These are phyloP conservation scores for Caenorhabditis virilis DNA, from an alignment of 2,888 invertebrate species.

Conservation along the genomic window DNA sequence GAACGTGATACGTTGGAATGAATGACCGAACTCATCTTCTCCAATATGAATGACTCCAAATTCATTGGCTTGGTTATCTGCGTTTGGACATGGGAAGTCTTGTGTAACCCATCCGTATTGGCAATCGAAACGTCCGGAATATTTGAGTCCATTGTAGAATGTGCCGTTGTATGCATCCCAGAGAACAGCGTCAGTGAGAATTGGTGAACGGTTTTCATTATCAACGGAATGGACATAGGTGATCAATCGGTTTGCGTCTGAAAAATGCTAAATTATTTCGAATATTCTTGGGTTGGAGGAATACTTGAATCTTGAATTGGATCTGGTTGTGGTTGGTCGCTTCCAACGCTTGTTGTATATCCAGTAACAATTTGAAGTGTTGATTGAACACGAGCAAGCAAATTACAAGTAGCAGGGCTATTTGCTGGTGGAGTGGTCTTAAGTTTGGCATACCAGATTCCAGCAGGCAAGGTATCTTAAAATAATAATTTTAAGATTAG, in stretches of 20 bases:
- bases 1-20: constrained; percentile 54
- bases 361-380: constrained; percentile 52
- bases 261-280: constrained; percentile 2
- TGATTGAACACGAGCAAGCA: constrained; percentile 50
- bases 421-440: constrained; percentile 19
- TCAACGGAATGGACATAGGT: constrained; percentile 40
- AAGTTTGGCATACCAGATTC: constrained; percentile 49
- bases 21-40: constrained; percentile 57
- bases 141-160: constrained; percentile 50
- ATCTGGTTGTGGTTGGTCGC: constrained; percentile 42
- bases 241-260: constrained; percentile 41
- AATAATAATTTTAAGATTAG: not conserved
- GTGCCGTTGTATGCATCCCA: constrained; percentile 45
- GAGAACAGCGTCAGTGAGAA: constrained; percentile 43
- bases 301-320: constrained; percentile 34
- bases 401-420: constrained; percentile 9
- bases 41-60: constrained; percentile 49
- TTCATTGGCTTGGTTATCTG: constrained; percentile 31
- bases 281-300: not conserved
- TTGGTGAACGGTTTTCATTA: constrained; percentile 30
- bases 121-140: constrained; percentile 41
- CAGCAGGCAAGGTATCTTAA: constrained; percentile 47
- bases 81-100: constrained; percentile 51
- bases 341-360: constrained; percentile 35
- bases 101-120: constrained; percentile 48